These are phyloP conservation scores for Orchesellides sinensis DNA, from an alignment of 2,888 invertebrate species.

Conservation along the genomic window DNA sequence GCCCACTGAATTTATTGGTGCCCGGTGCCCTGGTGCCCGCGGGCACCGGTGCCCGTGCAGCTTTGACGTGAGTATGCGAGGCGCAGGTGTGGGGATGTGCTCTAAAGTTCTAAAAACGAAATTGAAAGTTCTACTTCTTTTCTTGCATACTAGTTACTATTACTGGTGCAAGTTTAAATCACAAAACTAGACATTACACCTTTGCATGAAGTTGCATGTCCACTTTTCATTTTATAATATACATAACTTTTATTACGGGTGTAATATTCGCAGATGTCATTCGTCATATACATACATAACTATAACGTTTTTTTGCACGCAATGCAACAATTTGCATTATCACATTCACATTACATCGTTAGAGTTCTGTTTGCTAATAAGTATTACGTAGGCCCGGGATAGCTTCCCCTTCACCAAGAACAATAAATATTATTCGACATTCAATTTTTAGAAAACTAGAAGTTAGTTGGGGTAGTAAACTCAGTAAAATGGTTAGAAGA, in stretches of 20 bases:
- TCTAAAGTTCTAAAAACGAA: conserved; percentile 34
- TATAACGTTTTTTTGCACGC: neutral
- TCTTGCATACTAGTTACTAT: too few species aligned
- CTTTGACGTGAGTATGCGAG: too few species aligned
- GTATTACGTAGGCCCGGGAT: neutral
- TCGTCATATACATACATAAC: too few species aligned
- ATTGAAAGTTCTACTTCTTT: conserved; percentile 39
- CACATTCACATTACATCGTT: too few species aligned
- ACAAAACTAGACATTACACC: neutral
- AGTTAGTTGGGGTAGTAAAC: too few species aligned
- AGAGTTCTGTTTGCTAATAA: too few species aligned
- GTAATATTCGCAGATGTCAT: neutral
- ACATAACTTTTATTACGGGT: neutral
- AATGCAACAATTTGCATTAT: too few species aligned
- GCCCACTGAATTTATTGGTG: neutral
- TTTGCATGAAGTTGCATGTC: conserved; percentile 12
- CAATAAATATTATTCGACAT: too few species aligned
- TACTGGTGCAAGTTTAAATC: neutral
- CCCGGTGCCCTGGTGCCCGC: too few species aligned
- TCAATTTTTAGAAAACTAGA: conserved; percentile 14
- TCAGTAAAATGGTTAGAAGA: neutral
- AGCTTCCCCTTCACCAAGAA: too few species aligned
- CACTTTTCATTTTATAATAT: conserved; percentile 24
- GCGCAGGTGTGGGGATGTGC: neutral
- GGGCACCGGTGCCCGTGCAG: too few species aligned